phyloP scores from a whole-genome alignment of 2,113 vertebrate genomes.

The Microtus oregoni region DNA sequence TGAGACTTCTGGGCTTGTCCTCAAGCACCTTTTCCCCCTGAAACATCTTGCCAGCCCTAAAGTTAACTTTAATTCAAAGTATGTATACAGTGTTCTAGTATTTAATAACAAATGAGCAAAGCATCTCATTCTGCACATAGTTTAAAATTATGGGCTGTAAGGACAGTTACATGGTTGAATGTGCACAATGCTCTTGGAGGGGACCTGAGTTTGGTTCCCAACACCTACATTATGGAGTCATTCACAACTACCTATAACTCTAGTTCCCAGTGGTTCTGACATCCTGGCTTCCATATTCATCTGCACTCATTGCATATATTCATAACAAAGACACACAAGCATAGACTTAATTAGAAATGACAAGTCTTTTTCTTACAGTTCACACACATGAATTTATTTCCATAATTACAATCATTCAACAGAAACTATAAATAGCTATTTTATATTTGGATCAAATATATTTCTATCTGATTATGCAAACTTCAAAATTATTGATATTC shows the following conservation, averaged over 20 bases:
- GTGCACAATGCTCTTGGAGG: not conserved
- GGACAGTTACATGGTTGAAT: not conserved
- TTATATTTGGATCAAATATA: not conserved
- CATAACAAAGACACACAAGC: not conserved
- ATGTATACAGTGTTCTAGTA: not conserved
- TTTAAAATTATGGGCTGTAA: not conserved
- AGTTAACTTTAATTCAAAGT: not conserved
- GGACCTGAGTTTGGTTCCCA: not conserved
- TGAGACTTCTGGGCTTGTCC: not conserved
- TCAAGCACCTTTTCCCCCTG: not conserved
- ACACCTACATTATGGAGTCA: not conserved
- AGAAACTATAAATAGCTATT: not conserved
- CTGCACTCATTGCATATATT: not conserved
- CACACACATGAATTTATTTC: not conserved
- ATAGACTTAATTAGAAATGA: not conserved
- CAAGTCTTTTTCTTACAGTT: not conserved
- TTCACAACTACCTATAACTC: not conserved
- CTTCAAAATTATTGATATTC: not conserved
- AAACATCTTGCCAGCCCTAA: not conserved
- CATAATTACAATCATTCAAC: not conserved
- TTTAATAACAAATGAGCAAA: not conserved
- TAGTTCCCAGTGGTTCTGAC: not conserved
- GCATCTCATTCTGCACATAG: no score
- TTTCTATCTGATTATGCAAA: not conserved
- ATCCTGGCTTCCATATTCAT: not conserved